phyloP scores from a whole-genome alignment of 2,113 vertebrate genomes.

The Saccopteryx bilineata region DNA sequence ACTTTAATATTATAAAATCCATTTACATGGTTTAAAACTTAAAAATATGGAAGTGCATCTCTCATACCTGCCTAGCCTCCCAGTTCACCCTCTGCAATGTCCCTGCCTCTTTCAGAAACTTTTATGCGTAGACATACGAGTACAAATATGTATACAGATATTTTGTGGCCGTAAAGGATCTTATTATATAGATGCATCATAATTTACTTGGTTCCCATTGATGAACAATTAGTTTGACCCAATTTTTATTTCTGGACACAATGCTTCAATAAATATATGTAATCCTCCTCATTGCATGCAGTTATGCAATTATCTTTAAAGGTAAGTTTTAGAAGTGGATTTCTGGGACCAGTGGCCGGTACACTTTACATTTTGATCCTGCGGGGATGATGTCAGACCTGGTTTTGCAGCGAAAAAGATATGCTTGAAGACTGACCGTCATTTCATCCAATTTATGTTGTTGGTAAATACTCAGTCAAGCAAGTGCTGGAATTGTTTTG shows the following conservation, averaged over 20 bases:
- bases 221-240: conserved; percentile 16
- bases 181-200: not conserved
- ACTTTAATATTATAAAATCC: conserved; percentile 17
- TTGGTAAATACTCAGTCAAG: not conserved
- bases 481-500: not conserved
- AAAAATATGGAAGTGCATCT: not conserved
- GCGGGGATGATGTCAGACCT: not conserved
- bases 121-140: not conserved
- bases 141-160: not conserved
- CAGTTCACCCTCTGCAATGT: not conserved
- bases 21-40: not conserved
- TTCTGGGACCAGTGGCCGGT: not conserved
- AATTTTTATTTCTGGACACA: conserved; percentile 32
- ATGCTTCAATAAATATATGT: not conserved
- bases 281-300: not conserved
- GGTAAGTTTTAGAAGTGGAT: conserved; percentile 38
- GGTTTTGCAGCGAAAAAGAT: not conserved
- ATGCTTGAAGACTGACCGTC: not conserved
- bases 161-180: not conserved
- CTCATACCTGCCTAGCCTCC: not conserved
- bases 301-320: not conserved
- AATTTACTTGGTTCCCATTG: not conserved
- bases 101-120: not conserved
- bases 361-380: not conserved
- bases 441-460: not conserved